phyloP scores from a whole-genome alignment of 2,113 vertebrate genomes.

The Lathamus discolor region DNA sequence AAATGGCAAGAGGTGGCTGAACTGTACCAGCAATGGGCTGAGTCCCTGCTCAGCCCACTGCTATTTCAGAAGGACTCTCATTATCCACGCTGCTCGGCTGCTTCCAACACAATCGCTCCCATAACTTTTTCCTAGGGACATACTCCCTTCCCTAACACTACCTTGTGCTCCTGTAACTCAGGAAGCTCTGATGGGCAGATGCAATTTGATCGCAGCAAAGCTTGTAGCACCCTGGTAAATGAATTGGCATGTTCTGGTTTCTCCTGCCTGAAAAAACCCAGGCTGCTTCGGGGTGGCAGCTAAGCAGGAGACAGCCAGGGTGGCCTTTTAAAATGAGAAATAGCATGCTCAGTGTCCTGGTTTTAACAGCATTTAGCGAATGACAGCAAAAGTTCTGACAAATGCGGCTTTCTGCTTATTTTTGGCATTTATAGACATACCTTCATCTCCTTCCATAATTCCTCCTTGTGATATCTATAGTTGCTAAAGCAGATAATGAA shows the following conservation, averaged over 20 bases:
- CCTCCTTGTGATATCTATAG: slow-evolving; percentile 9
- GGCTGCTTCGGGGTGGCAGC: background rate
- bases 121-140: slow-evolving; percentile 6
- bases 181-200: background rate
- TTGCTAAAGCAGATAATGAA: slow-evolving; percentile 33
- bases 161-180: background rate
- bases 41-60: background rate
- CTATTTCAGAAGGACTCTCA: background rate
- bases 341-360: background rate
- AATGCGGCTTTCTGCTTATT: background rate
- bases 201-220: background rate
- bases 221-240: background rate
- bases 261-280: slow-evolving; percentile 2
- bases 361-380: slow-evolving; percentile 40
- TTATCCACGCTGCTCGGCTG: background rate
- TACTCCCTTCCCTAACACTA: slow-evolving; percentile 23
- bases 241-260: background rate
- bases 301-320: background rate
- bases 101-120: background rate
- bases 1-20: slow-evolving; percentile 57
- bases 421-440: background rate
- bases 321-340: background rate
- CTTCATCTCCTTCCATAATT: background rate
- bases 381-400: background rate
- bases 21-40: background rate